Conservation (phyloP, 2,888 invertebrate genomes). For the Drosophila pullipes region DNA sequence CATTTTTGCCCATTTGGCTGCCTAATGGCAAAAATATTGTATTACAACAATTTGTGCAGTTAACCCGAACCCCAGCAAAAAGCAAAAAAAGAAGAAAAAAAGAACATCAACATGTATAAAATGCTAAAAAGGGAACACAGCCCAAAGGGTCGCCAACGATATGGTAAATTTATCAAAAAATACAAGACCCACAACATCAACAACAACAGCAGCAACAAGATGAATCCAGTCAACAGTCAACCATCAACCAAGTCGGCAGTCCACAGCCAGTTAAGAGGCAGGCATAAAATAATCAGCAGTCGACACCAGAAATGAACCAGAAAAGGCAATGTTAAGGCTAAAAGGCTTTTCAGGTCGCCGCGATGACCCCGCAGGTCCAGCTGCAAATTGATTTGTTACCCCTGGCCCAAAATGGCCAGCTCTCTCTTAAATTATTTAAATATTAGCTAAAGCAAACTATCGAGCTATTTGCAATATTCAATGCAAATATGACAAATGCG, state of each 20-base stretch:
- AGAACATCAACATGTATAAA: slow-evolving; percentile 36
- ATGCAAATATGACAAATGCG: slow-evolving; percentile 39
- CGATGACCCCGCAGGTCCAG: slow-evolving; percentile 27
- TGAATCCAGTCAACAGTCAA: slow-evolving; percentile 54
- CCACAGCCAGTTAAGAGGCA: slow-evolving; percentile 38
- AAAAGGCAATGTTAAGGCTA: slow-evolving; percentile 71
- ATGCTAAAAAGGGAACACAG: slow-evolving; percentile 32
- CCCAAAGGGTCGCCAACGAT: slow-evolving; percentile 77
- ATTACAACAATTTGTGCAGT: slow-evolving; percentile 75
- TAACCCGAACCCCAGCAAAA: slow-evolving; percentile 26
- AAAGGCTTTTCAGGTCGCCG: slow-evolving; percentile 74
- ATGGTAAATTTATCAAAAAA: slow-evolving; percentile 80
- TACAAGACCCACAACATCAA: slow-evolving; percentile 42
- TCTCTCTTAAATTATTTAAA: slow-evolving; percentile 44
- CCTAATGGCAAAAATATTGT: slow-evolving; percentile 80
- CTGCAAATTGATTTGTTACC: slow-evolving; percentile 68
- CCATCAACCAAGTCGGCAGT: neutral
- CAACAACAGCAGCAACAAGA: slow-evolving; percentile 37
- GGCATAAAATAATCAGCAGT: slow-evolving; percentile 75
- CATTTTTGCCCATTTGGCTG: slow-evolving; percentile 63
- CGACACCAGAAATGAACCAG: slow-evolving; percentile 50
- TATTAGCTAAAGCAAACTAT: slow-evolving; percentile 32
- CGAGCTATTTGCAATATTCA: slow-evolving; percentile 51
- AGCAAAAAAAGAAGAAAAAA: neutral
- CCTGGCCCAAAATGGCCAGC: slow-evolving; percentile 8